phyloP scores from a whole-genome alignment of 2,797 vertebrate genomes.

The Cichlasoma orientale region DNA sequence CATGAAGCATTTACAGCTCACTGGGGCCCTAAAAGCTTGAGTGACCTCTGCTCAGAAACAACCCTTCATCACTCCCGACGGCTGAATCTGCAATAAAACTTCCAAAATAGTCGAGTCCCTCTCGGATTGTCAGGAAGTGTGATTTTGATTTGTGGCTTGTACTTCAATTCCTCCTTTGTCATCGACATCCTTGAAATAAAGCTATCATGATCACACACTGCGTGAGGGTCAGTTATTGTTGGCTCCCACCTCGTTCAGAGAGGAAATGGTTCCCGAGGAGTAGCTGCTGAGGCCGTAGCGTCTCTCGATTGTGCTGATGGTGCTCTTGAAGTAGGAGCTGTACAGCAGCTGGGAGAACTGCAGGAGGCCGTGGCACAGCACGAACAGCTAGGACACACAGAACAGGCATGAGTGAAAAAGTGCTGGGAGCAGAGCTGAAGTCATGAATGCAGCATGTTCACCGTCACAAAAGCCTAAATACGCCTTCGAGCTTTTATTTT shows the following conservation, averaged over 20 bases:
- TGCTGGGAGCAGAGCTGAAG: neutral
- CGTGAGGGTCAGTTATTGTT: conserved; percentile 53
- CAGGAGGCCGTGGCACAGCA: conserved; percentile 92
- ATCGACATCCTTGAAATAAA: conserved; percentile 43
- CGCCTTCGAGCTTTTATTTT: no score
- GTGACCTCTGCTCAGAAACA: neutral
- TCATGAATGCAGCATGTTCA: conserved; percentile 2
- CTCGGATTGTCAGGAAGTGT: conserved; percentile 41
- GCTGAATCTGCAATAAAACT: conserved; percentile 2
- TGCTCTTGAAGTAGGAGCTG: conserved; percentile 97
- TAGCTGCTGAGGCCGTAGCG: conserved; percentile 96
- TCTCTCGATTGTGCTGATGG: conserved; percentile 93
- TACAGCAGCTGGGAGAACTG: conserved; percentile 95
- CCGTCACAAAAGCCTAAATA: neutral
- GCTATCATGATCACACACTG: conserved; percentile 19
- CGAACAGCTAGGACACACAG: conserved; percentile 84
- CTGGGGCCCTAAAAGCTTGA: neutral
- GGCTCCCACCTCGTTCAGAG: conserved; percentile 90
- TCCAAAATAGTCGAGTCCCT: conserved; percentile 37
- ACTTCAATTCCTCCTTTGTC: conserved; percentile 50
- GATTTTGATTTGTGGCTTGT: conserved; percentile 49
- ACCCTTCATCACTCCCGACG: conserved; percentile 26
- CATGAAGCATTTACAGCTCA: neutral
- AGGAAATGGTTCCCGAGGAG: conserved; percentile 95
- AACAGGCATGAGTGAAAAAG: neutral